A percentile compares a stretch with the other conserved stretches of the same genome.
Evolutionary conservation across 1,140 invertebrate species (phyloP).

Genomic region (Hylaeus anthracinus): DNA sequence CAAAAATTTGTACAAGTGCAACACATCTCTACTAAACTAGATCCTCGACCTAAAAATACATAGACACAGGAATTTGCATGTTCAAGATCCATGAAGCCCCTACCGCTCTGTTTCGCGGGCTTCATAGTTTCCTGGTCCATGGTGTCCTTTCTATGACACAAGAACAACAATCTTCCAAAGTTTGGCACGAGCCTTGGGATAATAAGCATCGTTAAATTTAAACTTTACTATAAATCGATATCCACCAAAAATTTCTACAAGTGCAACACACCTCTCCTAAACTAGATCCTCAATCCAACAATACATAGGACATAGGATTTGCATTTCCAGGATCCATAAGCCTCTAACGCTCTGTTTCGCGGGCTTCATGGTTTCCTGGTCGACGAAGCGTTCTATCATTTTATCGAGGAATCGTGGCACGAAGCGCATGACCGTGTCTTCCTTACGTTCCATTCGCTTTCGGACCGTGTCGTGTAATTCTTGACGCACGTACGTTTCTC

Average conservation of each 20-base stretch:
- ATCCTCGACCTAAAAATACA: too few species aligned
- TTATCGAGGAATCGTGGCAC: slow-evolving; percentile 29
- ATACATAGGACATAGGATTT: too few species aligned
- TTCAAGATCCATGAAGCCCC: neutral
- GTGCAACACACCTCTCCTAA: too few species aligned
- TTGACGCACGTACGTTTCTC: slow-evolving; percentile 19
- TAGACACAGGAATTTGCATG: neutral
- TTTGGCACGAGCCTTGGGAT: too few species aligned
- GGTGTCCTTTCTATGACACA: too few species aligned
- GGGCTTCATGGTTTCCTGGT: slow-evolving; percentile 36
- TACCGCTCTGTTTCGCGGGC: neutral
- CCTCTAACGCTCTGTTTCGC: neutral
- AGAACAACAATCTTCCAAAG: too few species aligned
- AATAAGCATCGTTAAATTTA: too few species aligned
- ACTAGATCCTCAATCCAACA: too few species aligned
- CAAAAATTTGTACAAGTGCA: too few species aligned
- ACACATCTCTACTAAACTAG: too few species aligned
- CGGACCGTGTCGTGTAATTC: neutral
- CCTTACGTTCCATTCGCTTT: neutral
- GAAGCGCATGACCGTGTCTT: neutral
- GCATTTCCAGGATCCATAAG: neutral
- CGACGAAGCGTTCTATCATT: slow-evolving; percentile 27
- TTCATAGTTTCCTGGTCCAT: slow-evolving; percentile 35
- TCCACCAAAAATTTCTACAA: too few species aligned
- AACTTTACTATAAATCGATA: too few species aligned